Evolutionary conservation across 2,888 invertebrate genomes (phyloP).

Genomic region (Augiades crinisus): DNA sequence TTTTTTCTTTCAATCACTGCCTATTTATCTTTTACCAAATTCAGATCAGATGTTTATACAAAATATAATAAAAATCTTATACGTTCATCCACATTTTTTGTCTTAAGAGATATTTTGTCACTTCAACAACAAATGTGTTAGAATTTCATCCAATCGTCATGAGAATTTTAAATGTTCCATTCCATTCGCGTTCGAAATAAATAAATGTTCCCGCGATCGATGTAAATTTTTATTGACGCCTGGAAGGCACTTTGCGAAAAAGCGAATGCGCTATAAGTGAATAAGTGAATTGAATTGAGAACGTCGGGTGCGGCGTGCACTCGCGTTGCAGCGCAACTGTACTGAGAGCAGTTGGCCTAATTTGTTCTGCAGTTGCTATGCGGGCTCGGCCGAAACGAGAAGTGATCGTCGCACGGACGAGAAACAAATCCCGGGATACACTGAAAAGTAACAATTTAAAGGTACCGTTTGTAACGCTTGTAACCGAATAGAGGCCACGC

Average conservation of each 20-base stretch:
- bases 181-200: background rate
- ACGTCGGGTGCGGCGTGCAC: slow-evolving; percentile 12
- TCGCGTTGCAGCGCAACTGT: slow-evolving; percentile 9
- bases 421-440: no score
- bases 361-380: slow-evolving; percentile 20
- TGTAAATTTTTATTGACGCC: background rate
- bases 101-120: no score
- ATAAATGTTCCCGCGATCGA: background rate
- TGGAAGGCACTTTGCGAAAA: slow-evolving; percentile 8
- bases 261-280: slow-evolving; percentile 21
- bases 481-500: background rate
- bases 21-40: no score
- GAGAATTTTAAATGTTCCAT: background rate
- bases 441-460: background rate
- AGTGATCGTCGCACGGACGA: background rate
- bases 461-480: background rate
- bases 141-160: no score
- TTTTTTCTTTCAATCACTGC: no score
- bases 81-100: no score
- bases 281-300: slow-evolving; percentile 24
- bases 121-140: no score
- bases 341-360: slow-evolving; percentile 23
- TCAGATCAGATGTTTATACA: no score
- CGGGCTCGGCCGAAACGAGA: slow-evolving; percentile 11
- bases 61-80: no score